phyloP scores from a whole-genome alignment of 2,113 vertebrate genomes.

The Seriola aureovittata region DNA sequence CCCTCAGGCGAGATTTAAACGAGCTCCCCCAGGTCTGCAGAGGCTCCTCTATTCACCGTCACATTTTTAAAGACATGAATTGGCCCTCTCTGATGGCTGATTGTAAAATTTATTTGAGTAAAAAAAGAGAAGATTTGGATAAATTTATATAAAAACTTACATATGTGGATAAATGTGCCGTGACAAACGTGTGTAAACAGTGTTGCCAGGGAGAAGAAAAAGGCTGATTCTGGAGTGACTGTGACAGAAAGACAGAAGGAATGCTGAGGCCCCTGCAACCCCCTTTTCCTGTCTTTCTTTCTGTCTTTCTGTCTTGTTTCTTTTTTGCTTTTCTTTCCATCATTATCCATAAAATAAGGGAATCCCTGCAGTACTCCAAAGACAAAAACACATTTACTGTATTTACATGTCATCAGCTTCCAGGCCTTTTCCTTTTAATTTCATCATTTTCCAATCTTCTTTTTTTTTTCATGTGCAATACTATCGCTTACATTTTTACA shows the following conservation, averaged over 20 bases:
- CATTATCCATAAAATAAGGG: neutral
- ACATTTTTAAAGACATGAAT: constrained; percentile 63
- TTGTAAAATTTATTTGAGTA: constrained; percentile 59
- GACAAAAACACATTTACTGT: constrained; percentile 1
- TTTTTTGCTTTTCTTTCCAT: neutral
- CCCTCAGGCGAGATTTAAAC: constrained; percentile 89
- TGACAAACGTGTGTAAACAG: constrained; percentile 60
- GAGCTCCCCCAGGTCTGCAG: constrained; percentile 86
- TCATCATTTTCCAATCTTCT: neutral
- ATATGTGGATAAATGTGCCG: constrained; percentile 58
- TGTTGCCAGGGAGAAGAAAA: constrained; percentile 18
- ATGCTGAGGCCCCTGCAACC: constrained; percentile 27
- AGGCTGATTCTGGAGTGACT: constrained; percentile 36
- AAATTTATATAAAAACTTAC: constrained; percentile 62
- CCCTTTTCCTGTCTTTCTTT: constrained; percentile 10
- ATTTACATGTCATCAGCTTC: constrained; percentile 39
- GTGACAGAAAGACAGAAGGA: constrained; percentile 56
- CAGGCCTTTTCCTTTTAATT: constrained; percentile 8
- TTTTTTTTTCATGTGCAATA: constrained; percentile 52
- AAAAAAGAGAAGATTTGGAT: constrained; percentile 55
- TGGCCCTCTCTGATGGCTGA: constrained; percentile 64
- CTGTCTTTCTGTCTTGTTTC: constrained; percentile 6
- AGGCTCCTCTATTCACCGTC: constrained; percentile 66
- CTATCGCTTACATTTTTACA: constrained; percentile 73
- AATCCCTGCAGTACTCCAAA: constrained; percentile 18